Evolutionary conservation across 2,113 vertebrate genomes (phyloP).

Genomic region (Nibea coibor): DNA sequence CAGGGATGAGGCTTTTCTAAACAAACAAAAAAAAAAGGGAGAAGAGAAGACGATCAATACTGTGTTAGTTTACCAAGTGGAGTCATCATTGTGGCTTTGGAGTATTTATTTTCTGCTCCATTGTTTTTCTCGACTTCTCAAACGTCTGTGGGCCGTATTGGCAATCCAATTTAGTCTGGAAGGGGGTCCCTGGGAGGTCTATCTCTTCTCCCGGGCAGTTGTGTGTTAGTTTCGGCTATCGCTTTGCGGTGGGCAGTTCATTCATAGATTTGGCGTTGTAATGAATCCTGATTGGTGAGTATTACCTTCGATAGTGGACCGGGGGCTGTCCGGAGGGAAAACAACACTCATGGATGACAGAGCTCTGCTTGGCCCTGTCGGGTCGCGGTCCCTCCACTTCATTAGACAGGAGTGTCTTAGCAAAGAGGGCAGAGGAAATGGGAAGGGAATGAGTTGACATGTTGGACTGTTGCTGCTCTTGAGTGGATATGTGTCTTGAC

Average conservation of each 20-base stretch:
- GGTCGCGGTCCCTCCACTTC: constrained; percentile 63
- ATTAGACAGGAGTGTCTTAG: constrained; percentile 77
- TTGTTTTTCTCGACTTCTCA: constrained; percentile 78
- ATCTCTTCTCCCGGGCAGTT: constrained; percentile 67
- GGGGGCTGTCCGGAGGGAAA: constrained; percentile 64
- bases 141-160: constrained; percentile 76
- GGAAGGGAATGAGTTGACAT: constrained; percentile 75
- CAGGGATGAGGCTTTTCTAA: constrained; percentile 85
- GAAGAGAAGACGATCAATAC: constrained; percentile 83
- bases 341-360: constrained; percentile 68
- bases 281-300: constrained; percentile 78
- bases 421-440: constrained; percentile 67
- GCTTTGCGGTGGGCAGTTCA: constrained; percentile 60
- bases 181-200: constrained; percentile 65
- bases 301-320: constrained; percentile 68
- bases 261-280: constrained; percentile 68
- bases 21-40: constrained; percentile 84
- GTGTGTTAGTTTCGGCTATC: constrained; percentile 54
- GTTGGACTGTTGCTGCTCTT: constrained; percentile 72
- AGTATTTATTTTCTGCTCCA: constrained; percentile 80
- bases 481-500: constrained; percentile 81
- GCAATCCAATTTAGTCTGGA: constrained; percentile 81
- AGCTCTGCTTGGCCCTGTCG: constrained; percentile 59
- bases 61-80: constrained; percentile 82
- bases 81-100: constrained; percentile 77